Evolutionary conservation across 2,888 invertebrate genomes (phyloP).

Genomic region (Tubiluchus corallicola): DNA sequence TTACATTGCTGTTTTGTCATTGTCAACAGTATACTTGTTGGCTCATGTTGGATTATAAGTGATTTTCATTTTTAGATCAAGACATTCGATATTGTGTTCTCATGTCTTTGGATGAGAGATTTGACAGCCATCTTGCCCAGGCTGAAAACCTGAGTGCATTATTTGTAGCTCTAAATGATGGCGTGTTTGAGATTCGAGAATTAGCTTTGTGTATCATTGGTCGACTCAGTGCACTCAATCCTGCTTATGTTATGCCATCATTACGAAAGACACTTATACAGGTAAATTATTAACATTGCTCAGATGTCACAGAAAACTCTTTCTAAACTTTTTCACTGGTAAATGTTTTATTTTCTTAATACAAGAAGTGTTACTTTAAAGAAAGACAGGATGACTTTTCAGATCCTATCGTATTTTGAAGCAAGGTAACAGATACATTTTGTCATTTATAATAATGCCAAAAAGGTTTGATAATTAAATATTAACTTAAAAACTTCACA

Average conservation of each 20-base stretch:
- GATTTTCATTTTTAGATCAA: conserved; percentile 39
- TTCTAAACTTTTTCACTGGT: not conserved
- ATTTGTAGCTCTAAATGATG: conserved; percentile 89
- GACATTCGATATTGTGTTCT: conserved; percentile 84
- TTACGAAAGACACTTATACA: conserved; percentile 72
- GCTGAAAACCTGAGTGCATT: conserved; percentile 81
- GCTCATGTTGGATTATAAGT: not conserved
- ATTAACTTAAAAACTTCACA: no score
- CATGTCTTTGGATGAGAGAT: conserved; percentile 69
- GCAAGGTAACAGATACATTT: no score
- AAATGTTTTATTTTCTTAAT: conserved; percentile 6
- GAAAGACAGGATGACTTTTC: no score
- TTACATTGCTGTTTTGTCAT: conserved; percentile 8
- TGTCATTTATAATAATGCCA: no score
- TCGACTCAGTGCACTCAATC: conserved; percentile 76
- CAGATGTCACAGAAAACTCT: not conserved
- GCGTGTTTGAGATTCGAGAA: conserved; percentile 86
- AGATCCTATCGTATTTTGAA: no score
- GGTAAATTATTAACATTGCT: conserved; percentile 24
- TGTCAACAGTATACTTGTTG: not conserved
- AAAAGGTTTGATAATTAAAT: no score
- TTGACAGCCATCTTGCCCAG: conserved; percentile 86
- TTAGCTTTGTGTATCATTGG: conserved; percentile 83
- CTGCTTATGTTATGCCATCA: conserved; percentile 94
- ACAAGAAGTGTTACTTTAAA: no score